phyloP scores from a whole-genome alignment of 2,888 invertebrate genomes.

The Idaea biselata region DNA sequence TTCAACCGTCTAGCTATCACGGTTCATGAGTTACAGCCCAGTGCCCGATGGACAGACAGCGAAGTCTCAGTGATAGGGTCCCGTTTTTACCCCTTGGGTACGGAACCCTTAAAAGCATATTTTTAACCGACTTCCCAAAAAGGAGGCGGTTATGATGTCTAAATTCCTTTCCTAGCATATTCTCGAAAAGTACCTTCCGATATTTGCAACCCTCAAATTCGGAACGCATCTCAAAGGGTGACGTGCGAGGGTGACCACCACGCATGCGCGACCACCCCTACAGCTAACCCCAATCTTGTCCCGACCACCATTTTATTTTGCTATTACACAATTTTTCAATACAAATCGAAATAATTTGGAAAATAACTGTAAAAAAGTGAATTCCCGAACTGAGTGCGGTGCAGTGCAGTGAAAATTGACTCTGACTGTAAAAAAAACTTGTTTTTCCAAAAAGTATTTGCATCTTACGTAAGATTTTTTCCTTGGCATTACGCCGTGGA shows the following conservation, averaged over 20 bases:
- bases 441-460: conserved; percentile 22
- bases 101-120: no score
- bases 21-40: no score
- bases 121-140: no score
- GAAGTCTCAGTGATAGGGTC: no score
- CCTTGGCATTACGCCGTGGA: conserved; percentile 20
- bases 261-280: conserved; percentile 56
- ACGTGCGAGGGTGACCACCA: conserved; percentile 25
- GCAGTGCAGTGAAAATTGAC: conserved; percentile 33
- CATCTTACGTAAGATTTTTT: conserved; percentile 50
- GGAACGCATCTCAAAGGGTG: conserved; percentile 49
- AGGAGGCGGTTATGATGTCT: no score
- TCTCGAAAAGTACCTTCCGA: no score
- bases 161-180: no score
- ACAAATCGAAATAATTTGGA: conserved; percentile 13
- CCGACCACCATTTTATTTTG: conserved; percentile 70
- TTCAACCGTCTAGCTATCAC: no score
- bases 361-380: conserved; percentile 13
- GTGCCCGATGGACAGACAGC: no score
- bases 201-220: conserved; percentile 22
- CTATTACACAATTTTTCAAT: conserved; percentile 32
- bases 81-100: no score
- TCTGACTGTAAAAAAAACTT: conserved; percentile 21
- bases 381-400: conserved; percentile 20
- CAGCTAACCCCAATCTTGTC: conserved; percentile 56